Evolutionary conservation across 2,113 vertebrate genomes (phyloP), one percentile per base, ranked within the genome.

Genomic region (Amblyornis subalaris): DNA sequence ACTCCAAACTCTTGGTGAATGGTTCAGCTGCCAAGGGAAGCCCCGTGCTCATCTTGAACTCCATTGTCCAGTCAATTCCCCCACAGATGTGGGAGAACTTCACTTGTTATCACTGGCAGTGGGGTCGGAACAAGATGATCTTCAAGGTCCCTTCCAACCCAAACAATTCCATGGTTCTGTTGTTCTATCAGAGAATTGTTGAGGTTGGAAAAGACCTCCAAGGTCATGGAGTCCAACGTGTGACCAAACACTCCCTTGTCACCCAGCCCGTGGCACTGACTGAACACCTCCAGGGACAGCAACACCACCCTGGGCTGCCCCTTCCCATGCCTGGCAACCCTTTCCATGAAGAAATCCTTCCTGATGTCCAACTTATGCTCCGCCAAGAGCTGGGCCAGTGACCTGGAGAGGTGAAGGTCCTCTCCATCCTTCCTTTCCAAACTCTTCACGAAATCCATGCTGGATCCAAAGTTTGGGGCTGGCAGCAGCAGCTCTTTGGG

Each of bases 81-180:
- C 45, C 2, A 1, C 0, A 9, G 42, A 1, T 3, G 0, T 25
- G 18, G 42, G 66, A 69, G 12, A 25, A 17, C 17, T 79, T 35
- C 3, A 2, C 12, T 48, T 47, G 62, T 64, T n/a, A 26, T 5
- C 14, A 14, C 5, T 21, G 20, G 22, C 55, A 25, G n/a, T 47
- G 26, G 35, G 31, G 22, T 5, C 72, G 66, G 50, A 72, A 36
- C 0, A 0, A 33, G 31, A 20, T 44, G 22, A 44, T 33, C 66
- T 65, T 57, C 31, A 23, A 42, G n/a, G 14, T 33, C 22, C 14
- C 14, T 72, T 36, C 58, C 36, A 44, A 20, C 50, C 22, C 50
- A 42, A 26, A 55, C 24, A 42, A 64, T 6, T 23, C 66, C 44
- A 10, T 9, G 38, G 19, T 20, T 70, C n/a, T n/a, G 20, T 38